Evolutionary conservation across 2,113 vertebrate genomes (phyloP).

Genomic region (Hypomesus transpacificus): DNA sequence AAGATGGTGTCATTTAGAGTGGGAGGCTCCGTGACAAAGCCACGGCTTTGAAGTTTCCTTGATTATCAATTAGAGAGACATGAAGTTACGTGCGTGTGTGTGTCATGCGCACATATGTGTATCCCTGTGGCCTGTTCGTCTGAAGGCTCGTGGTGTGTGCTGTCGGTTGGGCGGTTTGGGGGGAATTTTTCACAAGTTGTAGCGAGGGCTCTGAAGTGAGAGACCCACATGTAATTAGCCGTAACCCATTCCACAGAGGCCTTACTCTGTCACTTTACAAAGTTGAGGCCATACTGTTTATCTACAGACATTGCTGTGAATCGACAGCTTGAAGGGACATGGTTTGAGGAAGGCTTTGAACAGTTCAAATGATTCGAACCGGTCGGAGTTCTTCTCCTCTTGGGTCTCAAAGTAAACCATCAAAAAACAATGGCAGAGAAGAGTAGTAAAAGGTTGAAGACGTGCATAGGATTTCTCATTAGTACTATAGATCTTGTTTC

Average conservation of each 20-base stretch:
- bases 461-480: conserved; percentile 46
- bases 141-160: conserved; percentile 2
- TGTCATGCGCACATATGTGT: background rate
- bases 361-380: conserved; percentile 5
- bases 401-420: no score
- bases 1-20: conserved; percentile 39
- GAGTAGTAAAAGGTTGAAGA: background rate
- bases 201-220: conserved; percentile 41
- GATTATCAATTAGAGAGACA: conserved; percentile 65
- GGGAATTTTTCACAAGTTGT: conserved; percentile 38
- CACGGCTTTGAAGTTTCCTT: conserved; percentile 57
- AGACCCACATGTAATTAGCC: conserved; percentile 46
- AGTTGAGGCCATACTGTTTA: conserved; percentile 29
- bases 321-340: conserved; percentile 57
- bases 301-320: conserved; percentile 17
- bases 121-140: background rate
- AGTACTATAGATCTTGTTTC: conserved; percentile 65
- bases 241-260: conserved; percentile 50
- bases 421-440: no score
- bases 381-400: conserved; percentile 23
- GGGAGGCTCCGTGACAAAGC: conserved; percentile 44
- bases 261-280: conserved; percentile 33
- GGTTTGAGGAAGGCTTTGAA: conserved; percentile 21
- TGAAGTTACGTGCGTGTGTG: conserved; percentile 24
- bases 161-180: conserved; percentile 4